Evolutionary conservation across 2,888 invertebrate species (phyloP).

Genomic region (Oscheius sp.): DNA sequence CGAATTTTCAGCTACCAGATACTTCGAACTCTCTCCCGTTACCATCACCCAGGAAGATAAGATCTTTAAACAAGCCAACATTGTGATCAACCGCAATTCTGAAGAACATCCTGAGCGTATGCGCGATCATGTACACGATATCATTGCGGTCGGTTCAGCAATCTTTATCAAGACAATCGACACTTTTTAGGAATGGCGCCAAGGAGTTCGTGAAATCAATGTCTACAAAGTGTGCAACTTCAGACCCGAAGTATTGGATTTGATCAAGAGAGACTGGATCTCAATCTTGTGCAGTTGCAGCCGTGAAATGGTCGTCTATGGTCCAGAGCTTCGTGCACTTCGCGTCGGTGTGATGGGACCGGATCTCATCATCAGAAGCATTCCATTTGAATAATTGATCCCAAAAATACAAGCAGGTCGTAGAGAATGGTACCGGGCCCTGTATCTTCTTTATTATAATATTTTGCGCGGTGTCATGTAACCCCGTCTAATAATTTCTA

Average conservation of each 20-base stretch:
- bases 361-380: slow-evolving; percentile 4
- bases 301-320: slow-evolving; percentile 10
- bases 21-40: neutral
- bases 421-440: neutral
- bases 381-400: neutral
- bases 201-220: neutral
- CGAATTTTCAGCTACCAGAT: slow-evolving; percentile 1
- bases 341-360: neutral
- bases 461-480: neutral
- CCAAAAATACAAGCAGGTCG: too few species aligned
- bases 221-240: neutral
- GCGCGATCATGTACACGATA: neutral
- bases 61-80: neutral
- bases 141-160: neutral
- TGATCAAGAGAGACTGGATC: neutral
- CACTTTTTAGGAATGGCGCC: slow-evolving; percentile 14
- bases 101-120: neutral
- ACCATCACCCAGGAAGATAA: neutral
- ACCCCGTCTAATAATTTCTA: too few species aligned
- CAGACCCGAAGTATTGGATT: neutral
- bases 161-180: too few species aligned
- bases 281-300: neutral
- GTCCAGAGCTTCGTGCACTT: neutral
- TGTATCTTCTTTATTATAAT: neutral
- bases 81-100: slow-evolving; percentile 1